phyloP scores from a whole-genome alignment of 64 coral and sea anemone genomes.

The Platygyra sinensis region DNA sequence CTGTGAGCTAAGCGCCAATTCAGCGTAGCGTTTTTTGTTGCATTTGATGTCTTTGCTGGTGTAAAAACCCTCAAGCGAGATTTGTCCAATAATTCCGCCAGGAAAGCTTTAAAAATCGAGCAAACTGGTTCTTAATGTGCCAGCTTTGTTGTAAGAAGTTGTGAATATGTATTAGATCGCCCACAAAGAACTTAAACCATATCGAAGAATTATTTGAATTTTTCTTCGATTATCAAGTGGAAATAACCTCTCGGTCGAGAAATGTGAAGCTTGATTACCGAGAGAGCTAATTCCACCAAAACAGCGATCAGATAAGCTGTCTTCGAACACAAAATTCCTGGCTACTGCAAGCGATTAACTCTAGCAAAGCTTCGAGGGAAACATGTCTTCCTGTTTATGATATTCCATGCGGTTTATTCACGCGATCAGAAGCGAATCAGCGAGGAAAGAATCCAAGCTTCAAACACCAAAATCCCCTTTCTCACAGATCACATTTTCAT shows the following conservation, averaged over 20 bases:
- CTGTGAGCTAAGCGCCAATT: constrained; percentile 22
- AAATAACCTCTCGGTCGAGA: not conserved
- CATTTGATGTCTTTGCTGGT: not conserved
- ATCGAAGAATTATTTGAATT: constrained; percentile 52
- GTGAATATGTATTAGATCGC: constrained; percentile 93
- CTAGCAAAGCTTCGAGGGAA: constrained; percentile 3
- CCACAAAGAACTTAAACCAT: constrained; percentile 71
- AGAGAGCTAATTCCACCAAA: not conserved
- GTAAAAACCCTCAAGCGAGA: not conserved
- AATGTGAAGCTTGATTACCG: constrained; percentile 7
- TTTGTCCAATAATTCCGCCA: not conserved
- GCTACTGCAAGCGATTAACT: not conserved
- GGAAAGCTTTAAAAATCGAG: constrained; percentile 26
- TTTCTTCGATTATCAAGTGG: constrained; percentile 38
- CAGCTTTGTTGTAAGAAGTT: constrained; percentile 46
- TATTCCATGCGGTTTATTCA: constrained; percentile 11
- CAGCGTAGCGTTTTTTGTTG: not conserved
- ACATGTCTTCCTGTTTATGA: not conserved
- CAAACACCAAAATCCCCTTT: not conserved
- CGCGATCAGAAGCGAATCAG: constrained; percentile 4
- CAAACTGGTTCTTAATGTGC: constrained; percentile 9
- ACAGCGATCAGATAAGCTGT: constrained; percentile 11
- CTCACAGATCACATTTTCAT: not conserved
- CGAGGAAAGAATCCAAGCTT: not conserved
- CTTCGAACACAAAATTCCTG: not conserved